These are phyloP conservation scores for Opisthocomus hoazin DNA, from an alignment of 2,113 vertebrate genomes.

Conservation along the genomic window DNA sequence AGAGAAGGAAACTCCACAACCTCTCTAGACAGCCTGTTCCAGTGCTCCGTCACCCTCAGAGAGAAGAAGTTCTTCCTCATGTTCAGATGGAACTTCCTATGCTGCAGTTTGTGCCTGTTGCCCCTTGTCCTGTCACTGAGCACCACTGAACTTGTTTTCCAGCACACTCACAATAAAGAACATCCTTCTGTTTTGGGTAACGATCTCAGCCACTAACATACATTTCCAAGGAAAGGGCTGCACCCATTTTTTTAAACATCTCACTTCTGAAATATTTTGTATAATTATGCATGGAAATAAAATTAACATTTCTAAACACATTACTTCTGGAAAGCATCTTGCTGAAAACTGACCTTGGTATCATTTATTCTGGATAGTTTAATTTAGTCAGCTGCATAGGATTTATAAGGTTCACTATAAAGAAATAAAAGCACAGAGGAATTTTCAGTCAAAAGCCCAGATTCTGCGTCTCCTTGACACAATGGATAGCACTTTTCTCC, in stretches of 20 bases:
- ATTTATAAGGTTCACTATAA: not conserved
- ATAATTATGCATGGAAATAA: not conserved
- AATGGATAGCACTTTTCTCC: not conserved
- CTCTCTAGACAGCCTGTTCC: too few species aligned
- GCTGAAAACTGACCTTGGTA: not conserved
- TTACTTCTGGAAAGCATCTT: not conserved
- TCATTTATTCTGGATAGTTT: not conserved
- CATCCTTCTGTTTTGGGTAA: slow-evolving; percentile 40
- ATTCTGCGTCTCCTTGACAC: not conserved
- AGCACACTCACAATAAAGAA: not conserved
- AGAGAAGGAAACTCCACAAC: too few species aligned
- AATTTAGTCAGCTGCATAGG: not conserved
- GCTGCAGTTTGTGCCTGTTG: too few species aligned
- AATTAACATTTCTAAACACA: not conserved
- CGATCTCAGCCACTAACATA: not conserved
- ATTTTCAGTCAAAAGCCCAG: not conserved
- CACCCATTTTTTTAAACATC: not conserved
- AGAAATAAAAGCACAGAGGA: not conserved
- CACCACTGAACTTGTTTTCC: slow-evolving; percentile 20
- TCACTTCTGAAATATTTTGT: slow-evolving; percentile 21
- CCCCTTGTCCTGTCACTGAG: too few species aligned
- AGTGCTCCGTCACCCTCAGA: too few species aligned
- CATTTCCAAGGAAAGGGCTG: slow-evolving; percentile 30
- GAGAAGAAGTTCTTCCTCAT: too few species aligned
- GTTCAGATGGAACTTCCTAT: too few species aligned